Conservation (phyloP, 2,113 vertebrate genomes). For the Rhodinocichla rosea region DNA sequence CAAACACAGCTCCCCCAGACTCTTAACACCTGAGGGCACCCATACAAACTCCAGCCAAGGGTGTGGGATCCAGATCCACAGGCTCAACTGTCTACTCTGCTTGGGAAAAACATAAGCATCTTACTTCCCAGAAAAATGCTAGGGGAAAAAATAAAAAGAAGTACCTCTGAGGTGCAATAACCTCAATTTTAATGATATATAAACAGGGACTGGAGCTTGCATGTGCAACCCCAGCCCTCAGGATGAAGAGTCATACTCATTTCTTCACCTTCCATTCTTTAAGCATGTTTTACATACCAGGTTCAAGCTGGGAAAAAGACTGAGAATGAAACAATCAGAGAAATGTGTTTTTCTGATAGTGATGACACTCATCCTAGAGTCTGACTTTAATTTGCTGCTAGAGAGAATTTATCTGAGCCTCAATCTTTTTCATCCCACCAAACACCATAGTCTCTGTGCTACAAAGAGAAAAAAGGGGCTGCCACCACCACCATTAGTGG, state of each 20-base stretch:
- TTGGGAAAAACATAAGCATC: background rate
- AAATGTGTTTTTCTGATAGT: background rate
- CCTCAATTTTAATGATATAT: background rate
- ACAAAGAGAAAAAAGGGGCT: background rate
- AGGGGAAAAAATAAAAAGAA: background rate
- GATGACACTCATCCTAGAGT: background rate
- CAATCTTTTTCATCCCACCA: background rate
- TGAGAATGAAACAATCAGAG: background rate
- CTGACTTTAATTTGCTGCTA: constrained; percentile 9
- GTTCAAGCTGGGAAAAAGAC: background rate
- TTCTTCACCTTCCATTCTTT: background rate
- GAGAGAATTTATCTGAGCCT: background rate
- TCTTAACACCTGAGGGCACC: background rate
- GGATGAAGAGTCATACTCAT: background rate
- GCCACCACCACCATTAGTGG: background rate
- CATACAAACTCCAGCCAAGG: background rate
- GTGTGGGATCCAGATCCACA: background rate
- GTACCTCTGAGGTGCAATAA: background rate
- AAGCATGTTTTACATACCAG: background rate
- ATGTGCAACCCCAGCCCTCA: background rate
- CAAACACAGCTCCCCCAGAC: background rate
- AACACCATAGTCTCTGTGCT: background rate
- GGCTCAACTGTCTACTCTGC: background rate
- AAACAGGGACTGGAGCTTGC: background rate
- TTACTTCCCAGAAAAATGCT: background rate